Conservation (phyloP, 2,888 invertebrate genomes). For the Endotricha flammealis region DNA sequence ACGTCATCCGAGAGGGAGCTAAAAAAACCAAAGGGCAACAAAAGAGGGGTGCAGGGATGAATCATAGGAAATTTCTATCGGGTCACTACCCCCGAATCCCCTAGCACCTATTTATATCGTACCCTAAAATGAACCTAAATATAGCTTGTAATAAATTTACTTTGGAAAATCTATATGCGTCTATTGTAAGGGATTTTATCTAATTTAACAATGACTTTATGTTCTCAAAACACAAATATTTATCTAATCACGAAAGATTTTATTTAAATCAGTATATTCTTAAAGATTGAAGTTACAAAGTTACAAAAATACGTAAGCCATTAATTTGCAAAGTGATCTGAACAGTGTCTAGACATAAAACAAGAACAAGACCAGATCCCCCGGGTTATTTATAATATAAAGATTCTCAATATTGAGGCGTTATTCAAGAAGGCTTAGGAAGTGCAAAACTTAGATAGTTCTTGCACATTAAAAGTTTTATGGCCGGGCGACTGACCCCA, state of each 20-base stretch:
- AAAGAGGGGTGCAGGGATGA: conserved; percentile 68
- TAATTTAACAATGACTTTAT: too few relatives aligned
- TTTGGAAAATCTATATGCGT: too few relatives aligned
- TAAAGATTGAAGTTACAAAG: too few relatives aligned
- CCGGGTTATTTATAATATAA: conserved; percentile 37
- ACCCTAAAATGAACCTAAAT: conserved; percentile 43
- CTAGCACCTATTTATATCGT: conserved; percentile 53
- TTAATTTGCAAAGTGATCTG: conserved; percentile 22
- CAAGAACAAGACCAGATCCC: conserved; percentile 32
- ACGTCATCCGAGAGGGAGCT: conserved; percentile 63
- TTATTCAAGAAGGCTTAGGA: conserved; percentile 35
- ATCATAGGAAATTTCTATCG: conserved; percentile 66
- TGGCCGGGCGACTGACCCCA: conserved; percentile 46
- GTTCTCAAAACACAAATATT: too few relatives aligned
- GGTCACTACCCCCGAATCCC: conserved; percentile 61
- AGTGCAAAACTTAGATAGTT: conserved; percentile 14
- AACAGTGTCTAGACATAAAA: conserved; percentile 25
- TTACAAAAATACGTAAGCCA: conserved; percentile 18
- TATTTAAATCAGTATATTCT: too few relatives aligned
- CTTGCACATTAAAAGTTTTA: conserved; percentile 35
- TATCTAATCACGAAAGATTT: too few relatives aligned
- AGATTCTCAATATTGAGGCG: conserved; percentile 34
- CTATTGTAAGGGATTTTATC: too few relatives aligned
- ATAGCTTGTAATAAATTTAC: conserved; percentile 30
- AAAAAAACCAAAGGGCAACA: conserved; percentile 54